Evolutionary conservation across 2,888 invertebrate genomes (phyloP).

Genomic region (Phalera bucephala): DNA sequence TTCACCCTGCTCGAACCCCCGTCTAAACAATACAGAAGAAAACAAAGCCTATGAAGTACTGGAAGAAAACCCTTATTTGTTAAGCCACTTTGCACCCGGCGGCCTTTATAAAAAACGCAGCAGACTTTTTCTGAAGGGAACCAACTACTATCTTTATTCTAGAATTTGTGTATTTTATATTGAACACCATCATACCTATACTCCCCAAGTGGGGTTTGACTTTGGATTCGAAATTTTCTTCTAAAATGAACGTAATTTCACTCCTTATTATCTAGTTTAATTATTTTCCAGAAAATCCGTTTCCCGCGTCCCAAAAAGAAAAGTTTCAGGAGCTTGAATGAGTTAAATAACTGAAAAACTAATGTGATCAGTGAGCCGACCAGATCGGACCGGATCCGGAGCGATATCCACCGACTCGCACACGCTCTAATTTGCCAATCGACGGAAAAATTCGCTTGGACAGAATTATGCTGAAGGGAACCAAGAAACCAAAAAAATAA

Average conservation of each 20-base stretch:
- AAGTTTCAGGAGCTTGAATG: neutral
- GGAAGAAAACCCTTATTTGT: slow-evolving; percentile 29
- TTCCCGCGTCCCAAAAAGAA: neutral
- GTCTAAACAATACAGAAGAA: slow-evolving; percentile 29
- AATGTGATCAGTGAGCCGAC: slow-evolving; percentile 19
- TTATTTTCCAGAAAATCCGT: no score
- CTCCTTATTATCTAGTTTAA: no score
- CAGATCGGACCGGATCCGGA: slow-evolving; percentile 41
- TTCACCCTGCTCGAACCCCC: no score
- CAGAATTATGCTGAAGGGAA: slow-evolving; percentile 16
- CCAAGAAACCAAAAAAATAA: no score
- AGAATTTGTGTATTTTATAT: no score
- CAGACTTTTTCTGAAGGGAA: no score
- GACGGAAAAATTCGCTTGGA: slow-evolving; percentile 57
- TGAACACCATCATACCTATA: no score
- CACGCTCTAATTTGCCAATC: slow-evolving; percentile 66
- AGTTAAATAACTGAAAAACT: slow-evolving; percentile 22
- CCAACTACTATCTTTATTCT: no score
- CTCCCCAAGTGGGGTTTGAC: no score
- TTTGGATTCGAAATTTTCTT: no score
- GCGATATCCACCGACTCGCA: slow-evolving; percentile 53
- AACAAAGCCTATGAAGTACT: slow-evolving; percentile 31
- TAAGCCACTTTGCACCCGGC: slow-evolving; percentile 35
- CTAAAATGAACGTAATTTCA: no score
- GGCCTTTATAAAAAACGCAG: slow-evolving; percentile 19